Evolutionary conservation across 2,113 vertebrate species (phyloP), one percentile per base, ranked within the genome.

Genomic region (Podilymbus podiceps): DNA sequence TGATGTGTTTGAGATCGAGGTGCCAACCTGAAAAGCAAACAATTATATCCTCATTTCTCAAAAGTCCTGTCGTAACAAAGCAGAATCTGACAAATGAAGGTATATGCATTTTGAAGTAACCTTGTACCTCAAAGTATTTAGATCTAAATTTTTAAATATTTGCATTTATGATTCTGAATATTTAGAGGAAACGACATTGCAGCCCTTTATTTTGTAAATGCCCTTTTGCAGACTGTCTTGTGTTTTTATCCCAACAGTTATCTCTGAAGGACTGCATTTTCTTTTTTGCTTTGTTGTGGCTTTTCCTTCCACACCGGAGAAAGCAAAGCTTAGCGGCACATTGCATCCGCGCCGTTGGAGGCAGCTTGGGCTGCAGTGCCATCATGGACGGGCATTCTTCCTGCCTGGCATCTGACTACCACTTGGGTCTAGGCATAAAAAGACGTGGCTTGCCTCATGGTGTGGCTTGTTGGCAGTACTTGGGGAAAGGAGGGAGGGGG

Each of bases 321-420:
- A 71, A 40, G 38, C 69, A 81, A 44, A 93, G 33, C 68, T 68
- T 17, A 47, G n/a, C 46, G 46, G 50, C 28, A 15, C 4, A 0
- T 58, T 50, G 10, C n/a, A 47, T 28, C 30, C 1, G 2, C 19
- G 12, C 35, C 72, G 4, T 44, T 3, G 5, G 35, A 62, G 50
- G 55, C 35, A 49, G 24, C 47, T 62, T 55, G 20, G 58, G 52
- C 66, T 76, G 40, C 0, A 0, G 18, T 38, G 28, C 27, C 1
- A 0, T 71, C 25, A 9, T 4, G n/a, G 47, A 1, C 1, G 0
- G 19, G 14, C 0, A 2, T 77, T 75, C 17, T 59, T 87, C 49
- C 30, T 81, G 2, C 33, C 23, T 1, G 2, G 4, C 6, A 2
- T 59, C 35, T 82, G 31, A 44, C 47, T 9, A 33, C 35, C 24